Evolutionary conservation across 2,797 vertebrate species (phyloP).

Genomic region (Oophaga sylvatica): DNA sequence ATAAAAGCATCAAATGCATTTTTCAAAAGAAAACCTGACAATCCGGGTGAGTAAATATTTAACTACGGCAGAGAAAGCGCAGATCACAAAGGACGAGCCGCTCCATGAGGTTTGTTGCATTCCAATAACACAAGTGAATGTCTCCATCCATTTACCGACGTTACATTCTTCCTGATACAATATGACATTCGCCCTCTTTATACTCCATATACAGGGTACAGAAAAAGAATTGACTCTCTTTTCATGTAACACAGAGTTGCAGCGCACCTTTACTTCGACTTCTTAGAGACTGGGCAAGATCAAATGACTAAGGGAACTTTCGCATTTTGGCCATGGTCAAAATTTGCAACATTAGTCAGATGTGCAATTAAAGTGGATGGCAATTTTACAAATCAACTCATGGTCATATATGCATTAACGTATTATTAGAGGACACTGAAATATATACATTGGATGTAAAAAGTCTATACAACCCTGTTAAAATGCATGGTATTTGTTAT

Average conservation of each 20-base stretch:
- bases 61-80: neutral
- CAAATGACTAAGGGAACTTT: neutral
- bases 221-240: neutral
- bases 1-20: neutral
- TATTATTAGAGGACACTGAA: too few relatives aligned
- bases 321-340: too few relatives aligned
- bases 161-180: neutral
- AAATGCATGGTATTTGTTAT: too few relatives aligned
- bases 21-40: neutral
- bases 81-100: neutral
- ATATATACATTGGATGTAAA: too few relatives aligned
- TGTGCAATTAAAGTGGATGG: too few relatives aligned
- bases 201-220: neutral
- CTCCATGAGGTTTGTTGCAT: neutral
- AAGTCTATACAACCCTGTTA: too few relatives aligned
- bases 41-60: slow-evolving; percentile 14
- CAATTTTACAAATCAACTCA: too few relatives aligned
- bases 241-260: neutral
- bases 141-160: too few relatives aligned
- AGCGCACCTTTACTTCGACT: neutral
- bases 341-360: too few relatives aligned
- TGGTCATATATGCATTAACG: too few relatives aligned
- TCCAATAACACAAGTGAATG: neutral
- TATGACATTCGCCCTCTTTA: neutral
- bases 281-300: neutral